These are phyloP conservation scores for Phragmatobia fuliginosa DNA, from an alignment of 2,888 invertebrate genomes.

Conservation along the genomic window DNA sequence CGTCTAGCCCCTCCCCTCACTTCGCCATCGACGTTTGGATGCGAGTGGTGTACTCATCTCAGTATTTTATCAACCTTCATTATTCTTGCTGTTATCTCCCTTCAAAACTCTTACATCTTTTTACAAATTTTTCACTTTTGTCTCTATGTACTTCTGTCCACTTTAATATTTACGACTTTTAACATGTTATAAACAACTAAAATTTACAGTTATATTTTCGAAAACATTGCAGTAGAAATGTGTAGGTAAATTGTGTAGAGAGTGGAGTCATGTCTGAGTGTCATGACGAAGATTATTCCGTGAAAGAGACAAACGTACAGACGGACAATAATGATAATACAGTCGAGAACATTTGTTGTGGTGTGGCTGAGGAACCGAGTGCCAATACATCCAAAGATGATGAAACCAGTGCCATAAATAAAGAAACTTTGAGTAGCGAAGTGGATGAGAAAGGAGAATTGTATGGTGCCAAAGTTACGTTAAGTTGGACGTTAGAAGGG, in stretches of 20 bases:
- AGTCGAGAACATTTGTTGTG: conserved; percentile 46
- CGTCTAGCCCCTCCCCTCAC: conserved; percentile 49
- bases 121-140: conserved; percentile 3
- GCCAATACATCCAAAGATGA: conserved; percentile 66
- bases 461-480: conserved; percentile 47
- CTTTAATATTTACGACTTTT: background rate
- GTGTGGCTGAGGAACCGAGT: conserved; percentile 58
- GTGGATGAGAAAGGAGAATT: conserved; percentile 45
- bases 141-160: background rate
- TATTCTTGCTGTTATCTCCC: conserved; percentile 32
- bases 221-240: conserved; percentile 37
- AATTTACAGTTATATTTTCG: background rate
- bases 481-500: conserved; percentile 78
- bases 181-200: background rate
- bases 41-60: conserved; percentile 33
- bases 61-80: conserved; percentile 43
- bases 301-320: conserved; percentile 59
- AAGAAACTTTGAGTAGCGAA: conserved; percentile 53
- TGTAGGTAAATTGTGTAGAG: conserved; percentile 41
- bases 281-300: conserved; percentile 68
- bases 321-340: conserved; percentile 49
- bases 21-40: conserved; percentile 33
- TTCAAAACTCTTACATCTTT: conserved; percentile 33
- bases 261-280: conserved; percentile 78
- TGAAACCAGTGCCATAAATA: conserved; percentile 63